Evolutionary conservation across 2,888 invertebrate genomes (phyloP), one percentile per base, ranked within the genome.

Genomic region (Oscheius sp.): DNA sequence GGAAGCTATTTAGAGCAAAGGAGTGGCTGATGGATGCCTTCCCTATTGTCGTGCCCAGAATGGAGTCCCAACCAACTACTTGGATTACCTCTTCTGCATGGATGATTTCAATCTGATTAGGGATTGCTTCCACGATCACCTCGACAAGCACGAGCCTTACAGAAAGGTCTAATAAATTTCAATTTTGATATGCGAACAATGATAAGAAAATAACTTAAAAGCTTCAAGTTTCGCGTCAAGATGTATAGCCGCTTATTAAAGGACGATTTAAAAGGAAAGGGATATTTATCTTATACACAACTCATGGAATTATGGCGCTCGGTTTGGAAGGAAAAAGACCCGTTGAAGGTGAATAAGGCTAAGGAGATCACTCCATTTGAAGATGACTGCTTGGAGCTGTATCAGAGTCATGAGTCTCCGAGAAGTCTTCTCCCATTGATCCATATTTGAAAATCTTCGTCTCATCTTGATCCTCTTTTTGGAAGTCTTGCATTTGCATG

Each of bases 1-100:
- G n/a, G n/a, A n/a, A n/a, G n/a, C n/a, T n/a, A n/a, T n/a, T n/a
- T n/a, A n/a, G 70, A 82, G 74, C 12, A 75, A 78, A 58, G 75
- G 85, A 67, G 84, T 85, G 15, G 67, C 69, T 20, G 82, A 81
- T 31, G 81, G 79, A 46, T 85, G 85, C 66, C 73, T 86, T 63
- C 82, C 84, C 55, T 85, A 85, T 67, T 85, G 85, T 66, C 66
- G 80, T n/a, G 84, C 85, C 23, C 82, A 83, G 20, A 82, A 85
- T 27, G 85, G 85, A 69, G 85, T 86, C 2, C 85, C 85, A 27
- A 82, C 83, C 65, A 85, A 85, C 70, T 85, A 85, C 58, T 69
- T 83, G 17, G 82, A 84, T 70, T 86, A 86, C 70, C 75, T 82
- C 65, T 73, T 80, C 73, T 85, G 85, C 73, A 72, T 83, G 52